phyloP scores from a whole-genome alignment of 2,113 vertebrate genomes.

The Engraulis encrasicolus region DNA sequence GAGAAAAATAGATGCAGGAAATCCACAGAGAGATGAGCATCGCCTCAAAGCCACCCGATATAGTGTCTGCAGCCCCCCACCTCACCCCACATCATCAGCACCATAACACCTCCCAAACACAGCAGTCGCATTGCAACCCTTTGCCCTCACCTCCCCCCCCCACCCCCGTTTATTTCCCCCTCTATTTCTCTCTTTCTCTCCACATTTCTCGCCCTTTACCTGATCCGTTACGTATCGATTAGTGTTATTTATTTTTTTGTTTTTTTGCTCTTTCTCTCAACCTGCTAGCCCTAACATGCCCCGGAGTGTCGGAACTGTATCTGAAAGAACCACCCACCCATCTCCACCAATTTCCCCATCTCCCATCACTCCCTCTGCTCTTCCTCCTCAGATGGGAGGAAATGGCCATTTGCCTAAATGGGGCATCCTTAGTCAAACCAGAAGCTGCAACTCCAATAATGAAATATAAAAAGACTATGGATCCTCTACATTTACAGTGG shows the following conservation, averaged over 20 bases:
- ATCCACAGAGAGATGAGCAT: neutral
- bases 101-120: neutral
- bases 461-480: too few species aligned
- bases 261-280: neutral
- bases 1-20: neutral
- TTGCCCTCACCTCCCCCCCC: constrained; percentile 3
- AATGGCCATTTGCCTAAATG: neutral
- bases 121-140: neutral
- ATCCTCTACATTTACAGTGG: constrained; percentile 13
- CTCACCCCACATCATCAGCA: neutral
- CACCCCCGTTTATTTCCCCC: neutral
- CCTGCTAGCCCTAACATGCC: neutral
- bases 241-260: neutral
- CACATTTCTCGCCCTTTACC: constrained; percentile 28
- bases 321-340: neutral
- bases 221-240: constrained; percentile 28
- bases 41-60: neutral
- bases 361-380: too few species aligned
- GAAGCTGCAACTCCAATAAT: too few species aligned
- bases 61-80: neutral
- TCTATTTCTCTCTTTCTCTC: constrained; percentile 25
- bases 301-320: neutral
- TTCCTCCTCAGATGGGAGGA: neutral
- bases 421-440: too few species aligned
- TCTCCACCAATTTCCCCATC: too few species aligned